Conservation (phyloP, 2,888 invertebrate species). For the Luperina testacea region DNA sequence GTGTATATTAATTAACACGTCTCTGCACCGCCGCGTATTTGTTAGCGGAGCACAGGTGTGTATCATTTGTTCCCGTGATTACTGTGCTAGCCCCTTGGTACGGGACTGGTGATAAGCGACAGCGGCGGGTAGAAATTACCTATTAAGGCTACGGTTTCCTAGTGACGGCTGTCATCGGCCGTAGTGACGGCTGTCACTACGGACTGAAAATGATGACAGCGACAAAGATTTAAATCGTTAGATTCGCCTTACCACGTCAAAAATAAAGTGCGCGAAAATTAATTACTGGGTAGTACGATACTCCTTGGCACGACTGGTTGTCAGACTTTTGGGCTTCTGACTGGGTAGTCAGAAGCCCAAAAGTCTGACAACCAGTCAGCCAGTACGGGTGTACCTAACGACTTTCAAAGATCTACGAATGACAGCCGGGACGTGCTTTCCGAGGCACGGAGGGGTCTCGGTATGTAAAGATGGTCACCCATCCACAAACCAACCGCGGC, state of each 20-base stretch:
- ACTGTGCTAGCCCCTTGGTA: conserved; percentile 67
- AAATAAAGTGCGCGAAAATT: neutral
- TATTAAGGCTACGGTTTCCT: neutral
- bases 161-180: neutral
- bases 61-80: conserved; percentile 83
- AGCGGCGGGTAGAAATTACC: conserved; percentile 43
- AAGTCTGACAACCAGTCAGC: no score
- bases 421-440: no score
- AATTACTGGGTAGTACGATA: no score
- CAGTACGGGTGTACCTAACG: no score
- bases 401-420: no score
- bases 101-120: conserved; percentile 18
- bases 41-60: conserved; percentile 81
- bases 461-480: no score
- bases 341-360: no score
- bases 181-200: neutral
- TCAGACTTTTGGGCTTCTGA: no score
- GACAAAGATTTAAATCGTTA: conserved; percentile 3
- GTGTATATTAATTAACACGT: conserved; percentile 78
- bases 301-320: no score
- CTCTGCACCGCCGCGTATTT: conserved; percentile 72
- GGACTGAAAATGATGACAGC: no score
- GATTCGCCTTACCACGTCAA: neutral
- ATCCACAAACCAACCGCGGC: no score
- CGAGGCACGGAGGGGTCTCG: no score